Percentiles rank a stretch among this genome's conserved stretches.
Evolutionary conservation across 2,113 vertebrate species (phyloP).

Genomic region (Taurulus bubalis): DNA sequence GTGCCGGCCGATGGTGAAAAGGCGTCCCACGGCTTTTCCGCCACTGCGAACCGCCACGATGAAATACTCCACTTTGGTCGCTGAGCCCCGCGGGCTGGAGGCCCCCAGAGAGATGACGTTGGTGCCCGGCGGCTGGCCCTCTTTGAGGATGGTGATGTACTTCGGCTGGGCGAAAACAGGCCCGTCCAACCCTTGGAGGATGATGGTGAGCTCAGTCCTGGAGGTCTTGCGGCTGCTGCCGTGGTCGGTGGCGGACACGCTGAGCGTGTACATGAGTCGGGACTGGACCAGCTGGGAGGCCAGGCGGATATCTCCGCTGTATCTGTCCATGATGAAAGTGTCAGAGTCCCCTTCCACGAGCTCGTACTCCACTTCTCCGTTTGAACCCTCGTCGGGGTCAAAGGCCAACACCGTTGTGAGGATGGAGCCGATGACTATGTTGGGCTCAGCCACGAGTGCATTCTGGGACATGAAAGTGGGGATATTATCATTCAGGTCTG

Average conservation of each 20-base stretch:
- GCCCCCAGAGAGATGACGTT: constrained; percentile 94
- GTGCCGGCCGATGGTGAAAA: constrained; percentile 94
- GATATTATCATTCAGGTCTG: constrained; percentile 94
- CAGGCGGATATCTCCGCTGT: constrained; percentile 93
- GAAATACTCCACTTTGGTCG: constrained; percentile 92
- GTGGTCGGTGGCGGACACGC: constrained; percentile 93
- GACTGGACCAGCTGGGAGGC: constrained; percentile 91
- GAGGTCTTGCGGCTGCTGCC: constrained; percentile 90
- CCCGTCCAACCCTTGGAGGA: constrained; percentile 91
- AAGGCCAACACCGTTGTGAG: constrained; percentile 93
- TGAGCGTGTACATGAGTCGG: constrained; percentile 90
- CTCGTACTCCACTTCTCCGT: constrained; percentile 97
- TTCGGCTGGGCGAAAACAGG: constrained; percentile 96
- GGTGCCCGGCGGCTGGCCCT: constrained; percentile 95
- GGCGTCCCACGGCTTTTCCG: constrained; percentile 89
- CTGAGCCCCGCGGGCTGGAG: constrained; percentile 87
- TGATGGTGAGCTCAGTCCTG: constrained; percentile 91
- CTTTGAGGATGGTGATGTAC: constrained; percentile 95
- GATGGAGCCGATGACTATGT: constrained; percentile 91
- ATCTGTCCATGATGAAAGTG: constrained; percentile 95
- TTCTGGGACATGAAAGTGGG: constrained; percentile 94
- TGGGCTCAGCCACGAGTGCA: constrained; percentile 91
- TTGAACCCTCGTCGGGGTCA: constrained; percentile 94
- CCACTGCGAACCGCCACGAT: constrained; percentile 92
- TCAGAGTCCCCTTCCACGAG: constrained; percentile 92